These are phyloP conservation scores for Plectrocnemia conspersa DNA, from an alignment of 1,140 invertebrate species.

Conservation along the genomic window DNA sequence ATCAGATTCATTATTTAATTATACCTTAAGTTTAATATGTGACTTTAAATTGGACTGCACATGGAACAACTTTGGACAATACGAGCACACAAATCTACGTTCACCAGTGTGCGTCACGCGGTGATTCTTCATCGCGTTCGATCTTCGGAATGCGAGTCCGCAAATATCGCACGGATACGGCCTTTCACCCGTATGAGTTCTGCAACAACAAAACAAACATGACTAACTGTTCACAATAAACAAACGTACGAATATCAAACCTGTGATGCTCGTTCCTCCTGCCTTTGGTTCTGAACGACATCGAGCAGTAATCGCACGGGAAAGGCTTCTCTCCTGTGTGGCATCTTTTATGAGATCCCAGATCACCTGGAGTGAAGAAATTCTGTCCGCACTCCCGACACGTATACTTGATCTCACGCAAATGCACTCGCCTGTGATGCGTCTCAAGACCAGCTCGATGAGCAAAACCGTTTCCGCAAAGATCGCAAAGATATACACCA, in stretches of 20 bases:
- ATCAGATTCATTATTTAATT: conserved; percentile 1
- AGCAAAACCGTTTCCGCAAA: conserved; percentile 32
- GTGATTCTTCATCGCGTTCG: conserved; percentile 53
- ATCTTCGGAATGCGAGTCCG: conserved; percentile 44
- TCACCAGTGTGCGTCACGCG: conserved; percentile 43
- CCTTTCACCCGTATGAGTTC: conserved; percentile 56
- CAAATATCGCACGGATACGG: conserved; percentile 60
- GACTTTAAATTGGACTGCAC: conserved; percentile 30
- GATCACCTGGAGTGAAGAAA: conserved; percentile 27
- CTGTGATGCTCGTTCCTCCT: conserved; percentile 32
- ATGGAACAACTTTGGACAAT: conserved; percentile 42
- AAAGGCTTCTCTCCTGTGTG: conserved; percentile 48
- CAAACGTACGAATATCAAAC: conserved; percentile 12
- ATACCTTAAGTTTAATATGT: conserved; percentile 31
- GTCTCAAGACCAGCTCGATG: conserved; percentile 31
- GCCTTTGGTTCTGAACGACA: conserved; percentile 38
- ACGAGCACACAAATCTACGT: conserved; percentile 40
- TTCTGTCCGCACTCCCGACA: conserved; percentile 26
- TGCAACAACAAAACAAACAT: conserved; percentile 11
- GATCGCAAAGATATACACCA: conserved; percentile 29
- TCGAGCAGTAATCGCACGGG: conserved; percentile 43
- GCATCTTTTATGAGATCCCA: conserved; percentile 27
- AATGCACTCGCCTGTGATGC: conserved; percentile 33
- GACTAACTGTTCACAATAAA: background rate
- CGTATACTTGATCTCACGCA: conserved; percentile 20